Conservation (phyloP, 2,888 invertebrate genomes). For the Frankliniella fusca region DNA sequence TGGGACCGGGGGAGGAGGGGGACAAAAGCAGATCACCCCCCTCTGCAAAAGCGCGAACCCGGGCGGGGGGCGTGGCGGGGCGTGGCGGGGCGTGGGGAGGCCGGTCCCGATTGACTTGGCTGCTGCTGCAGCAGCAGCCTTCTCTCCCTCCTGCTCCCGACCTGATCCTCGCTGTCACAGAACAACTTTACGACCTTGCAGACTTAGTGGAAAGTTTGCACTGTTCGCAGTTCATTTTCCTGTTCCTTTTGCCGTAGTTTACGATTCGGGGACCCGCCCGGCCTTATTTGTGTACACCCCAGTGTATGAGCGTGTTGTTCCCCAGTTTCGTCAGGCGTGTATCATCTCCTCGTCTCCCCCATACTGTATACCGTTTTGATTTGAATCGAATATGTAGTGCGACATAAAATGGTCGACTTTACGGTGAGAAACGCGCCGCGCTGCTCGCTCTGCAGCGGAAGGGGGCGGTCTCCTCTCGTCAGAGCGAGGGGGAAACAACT, state of each 20-base stretch:
- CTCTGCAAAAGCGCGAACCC: not conserved
- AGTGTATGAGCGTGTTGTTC: too few relatives aligned
- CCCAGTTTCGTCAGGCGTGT: too few relatives aligned
- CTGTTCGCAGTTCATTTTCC: slow-evolving; percentile 14
- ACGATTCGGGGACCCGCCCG: too few relatives aligned
- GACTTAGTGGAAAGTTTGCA: slow-evolving; percentile 11
- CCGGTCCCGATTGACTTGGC: not conserved
- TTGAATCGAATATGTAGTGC: too few relatives aligned
- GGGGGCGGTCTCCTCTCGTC: too few relatives aligned
- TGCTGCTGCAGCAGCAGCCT: not conserved
- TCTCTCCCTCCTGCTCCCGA: not conserved
- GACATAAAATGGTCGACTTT: too few relatives aligned
- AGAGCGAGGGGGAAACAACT: too few relatives aligned
- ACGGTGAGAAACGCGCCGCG: too few relatives aligned
- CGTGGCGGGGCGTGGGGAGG: not conserved
- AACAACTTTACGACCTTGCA: slow-evolving; percentile 19
- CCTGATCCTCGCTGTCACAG: not conserved
- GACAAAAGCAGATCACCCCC: slow-evolving; percentile 12
- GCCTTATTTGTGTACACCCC: too few relatives aligned
- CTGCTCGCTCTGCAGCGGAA: too few relatives aligned
- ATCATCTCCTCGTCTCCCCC: too few relatives aligned
- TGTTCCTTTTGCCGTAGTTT: not conserved
- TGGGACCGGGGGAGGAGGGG: not conserved
- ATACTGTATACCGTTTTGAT: too few relatives aligned
- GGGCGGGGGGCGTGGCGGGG: slow-evolving; percentile 4